Evolutionary conservation across 2,888 invertebrate species (phyloP), one percentile per base, ranked within the genome.

Genomic region (Pyrochroa serraticornis): DNA sequence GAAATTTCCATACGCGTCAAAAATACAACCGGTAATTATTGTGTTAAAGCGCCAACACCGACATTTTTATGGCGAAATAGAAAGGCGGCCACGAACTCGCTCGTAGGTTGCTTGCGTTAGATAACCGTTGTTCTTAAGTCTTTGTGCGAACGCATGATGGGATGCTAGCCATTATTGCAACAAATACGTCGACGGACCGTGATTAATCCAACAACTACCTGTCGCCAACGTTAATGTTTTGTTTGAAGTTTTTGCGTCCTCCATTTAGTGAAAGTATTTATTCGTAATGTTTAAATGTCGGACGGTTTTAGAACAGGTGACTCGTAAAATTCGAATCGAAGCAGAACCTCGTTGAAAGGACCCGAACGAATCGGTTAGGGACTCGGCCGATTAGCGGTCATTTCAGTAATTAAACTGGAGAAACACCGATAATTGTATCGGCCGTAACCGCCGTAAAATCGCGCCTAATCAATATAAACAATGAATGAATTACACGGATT

Each of bases 1-100:
- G 53, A 60, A 60, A 64, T 60, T 58, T 58, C 35, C 12, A 14
- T 45, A 13, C 34, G 13, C 13, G 41, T 39, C 13, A 13, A 13
- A 39, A 39, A 39, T 39, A 8, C 41, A 39, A 39, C 10, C 12
- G 14, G 7, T 34, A 32, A 42, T 42, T 42, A 42, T 30, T 42
- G 42, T 32, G 12, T 42, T 31, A n/a, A 42, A 30, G 30, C 31
- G 1, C 14, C 39, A 42, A 42, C 31, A 32, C 31, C 12, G 42
- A 31, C 9, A 12, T 30, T 42, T 42, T 31, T 30, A 9, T 41
- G 31, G 31, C 31, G 6, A 42, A 42, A 30, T 42, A 42, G 42
- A 42, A 42, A 42, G 42, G 42, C 7, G 10, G 10, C 22, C 22
- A 22, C 22, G 22, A 22, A 22, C 22, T 22, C 22, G 5, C 22